Conservation (phyloP, 2,888 invertebrate genomes). For the Philereme transversata region DNA sequence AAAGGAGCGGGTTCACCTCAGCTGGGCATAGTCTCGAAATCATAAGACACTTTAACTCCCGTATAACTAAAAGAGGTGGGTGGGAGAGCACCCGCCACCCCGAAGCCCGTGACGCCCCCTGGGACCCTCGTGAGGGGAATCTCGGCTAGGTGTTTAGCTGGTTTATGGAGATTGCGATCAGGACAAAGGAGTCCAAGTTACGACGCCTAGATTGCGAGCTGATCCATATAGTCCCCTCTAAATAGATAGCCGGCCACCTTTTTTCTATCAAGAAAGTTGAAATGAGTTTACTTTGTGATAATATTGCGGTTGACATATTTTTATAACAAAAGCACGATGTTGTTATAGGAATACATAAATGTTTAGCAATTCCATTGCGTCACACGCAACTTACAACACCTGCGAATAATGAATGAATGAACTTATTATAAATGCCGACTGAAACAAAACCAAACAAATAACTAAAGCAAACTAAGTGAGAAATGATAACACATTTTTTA, state of each 20-base stretch:
- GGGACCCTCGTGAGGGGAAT: slow-evolving; percentile 60
- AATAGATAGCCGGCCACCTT: slow-evolving; percentile 51
- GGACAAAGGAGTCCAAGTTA: slow-evolving; percentile 78
- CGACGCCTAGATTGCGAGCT: slow-evolving; percentile 71
- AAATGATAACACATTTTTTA: slow-evolving; percentile 14
- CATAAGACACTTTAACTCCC: slow-evolving; percentile 72
- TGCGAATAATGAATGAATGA: slow-evolving; percentile 24
- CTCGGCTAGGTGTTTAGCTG: slow-evolving; percentile 80
- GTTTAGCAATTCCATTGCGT: slow-evolving; percentile 27
- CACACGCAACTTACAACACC: slow-evolving; percentile 30
- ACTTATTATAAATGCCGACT: slow-evolving; percentile 3
- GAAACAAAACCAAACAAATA: slow-evolving; percentile 18
- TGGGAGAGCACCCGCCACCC: slow-evolving; percentile 31
- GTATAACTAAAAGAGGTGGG: slow-evolving; percentile 59
- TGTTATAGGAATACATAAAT: slow-evolving; percentile 20
- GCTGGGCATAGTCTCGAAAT: slow-evolving; percentile 60
- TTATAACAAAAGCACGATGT: slow-evolving; percentile 27
- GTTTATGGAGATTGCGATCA: slow-evolving; percentile 82
- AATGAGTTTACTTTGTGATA: slow-evolving; percentile 41
- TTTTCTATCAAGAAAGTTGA: slow-evolving; percentile 53
- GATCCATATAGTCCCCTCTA: slow-evolving; percentile 64
- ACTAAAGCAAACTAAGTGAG: slow-evolving; percentile 10
- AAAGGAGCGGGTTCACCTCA: slow-evolving; percentile 59
- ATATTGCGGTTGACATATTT: slow-evolving; percentile 24
- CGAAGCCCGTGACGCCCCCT: slow-evolving; percentile 41